Percentiles rank a stretch among this genome's conserved stretches.
Evolutionary conservation across 2,888 invertebrate genomes (phyloP).

Genomic region (Limnephilus marmoratus): DNA sequence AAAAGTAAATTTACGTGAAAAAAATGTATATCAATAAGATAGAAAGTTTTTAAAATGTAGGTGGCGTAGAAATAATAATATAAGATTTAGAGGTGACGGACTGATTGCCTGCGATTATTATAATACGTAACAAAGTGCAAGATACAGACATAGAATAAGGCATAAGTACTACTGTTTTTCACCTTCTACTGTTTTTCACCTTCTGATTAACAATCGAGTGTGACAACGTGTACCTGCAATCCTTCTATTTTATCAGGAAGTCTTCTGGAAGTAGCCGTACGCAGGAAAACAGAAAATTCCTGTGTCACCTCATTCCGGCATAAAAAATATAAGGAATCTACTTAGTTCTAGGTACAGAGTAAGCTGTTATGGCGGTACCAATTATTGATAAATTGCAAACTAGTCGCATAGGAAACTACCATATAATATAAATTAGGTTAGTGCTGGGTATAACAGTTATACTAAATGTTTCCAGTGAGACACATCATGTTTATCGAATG

Average conservation of each 20-base stretch:
- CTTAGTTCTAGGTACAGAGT: background rate
- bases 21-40: too few species aligned
- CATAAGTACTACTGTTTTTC: too few species aligned
- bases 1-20: too few species aligned
- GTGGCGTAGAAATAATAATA: too few species aligned
- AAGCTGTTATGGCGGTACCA: conserved; percentile 8
- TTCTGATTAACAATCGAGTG: background rate
- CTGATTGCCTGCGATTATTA: too few species aligned
- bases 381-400: conserved; percentile 24
- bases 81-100: too few species aligned
- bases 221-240: background rate
- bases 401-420: background rate
- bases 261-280: background rate
- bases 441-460: conserved; percentile 4
- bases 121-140: too few species aligned
- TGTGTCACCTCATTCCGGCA: background rate
- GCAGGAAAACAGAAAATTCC: background rate
- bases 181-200: background rate
- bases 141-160: too few species aligned
- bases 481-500: conserved; percentile 11
- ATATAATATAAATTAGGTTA: conserved; percentile 17
- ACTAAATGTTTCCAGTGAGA: background rate
- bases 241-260: background rate
- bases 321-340: background rate
- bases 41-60: too few species aligned